phyloP scores from a whole-genome alignment of 2,888 invertebrate genomes.

The Leptinotarsa juncta region DNA sequence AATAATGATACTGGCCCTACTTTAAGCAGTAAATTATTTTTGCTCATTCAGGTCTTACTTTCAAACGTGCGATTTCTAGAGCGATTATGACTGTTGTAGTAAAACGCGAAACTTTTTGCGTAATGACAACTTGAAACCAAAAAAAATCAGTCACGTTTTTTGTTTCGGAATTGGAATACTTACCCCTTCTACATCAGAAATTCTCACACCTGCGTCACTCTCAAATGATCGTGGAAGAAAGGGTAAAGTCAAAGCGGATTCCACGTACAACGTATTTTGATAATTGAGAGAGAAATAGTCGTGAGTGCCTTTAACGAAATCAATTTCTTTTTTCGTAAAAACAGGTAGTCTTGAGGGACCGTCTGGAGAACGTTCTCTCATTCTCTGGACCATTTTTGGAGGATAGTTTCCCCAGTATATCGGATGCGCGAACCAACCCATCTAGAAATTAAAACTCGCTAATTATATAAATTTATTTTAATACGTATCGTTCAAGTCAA shows the following conservation, averaged over 20 bases:
- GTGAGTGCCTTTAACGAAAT: slow-evolving; percentile 70
- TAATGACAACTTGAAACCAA: no score
- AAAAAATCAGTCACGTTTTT: no score
- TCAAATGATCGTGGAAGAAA: neutral
- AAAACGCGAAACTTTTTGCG: no score
- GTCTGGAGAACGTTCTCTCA: slow-evolving; percentile 70
- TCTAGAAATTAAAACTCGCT: slow-evolving; percentile 28
- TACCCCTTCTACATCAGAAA: no score
- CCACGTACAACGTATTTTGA: neutral
- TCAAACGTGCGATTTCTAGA: no score
- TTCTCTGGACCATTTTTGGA: slow-evolving; percentile 70
- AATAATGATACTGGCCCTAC: no score
- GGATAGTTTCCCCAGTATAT: slow-evolving; percentile 78
- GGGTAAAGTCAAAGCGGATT: neutral
- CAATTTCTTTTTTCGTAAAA: slow-evolving; percentile 72
- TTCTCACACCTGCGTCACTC: neutral
- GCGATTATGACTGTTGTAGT: no score
- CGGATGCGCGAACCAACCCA: slow-evolving; percentile 66
- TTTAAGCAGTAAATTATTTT: no score
- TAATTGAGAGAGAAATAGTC: slow-evolving; percentile 81
- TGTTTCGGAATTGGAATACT: no score
- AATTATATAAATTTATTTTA: no score
- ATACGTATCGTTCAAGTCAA: no score
- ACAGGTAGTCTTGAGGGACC: slow-evolving; percentile 72
- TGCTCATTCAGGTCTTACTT: no score